Conservation (phyloP, 2,113 vertebrate species). For the Paradisaea rubra region DNA sequence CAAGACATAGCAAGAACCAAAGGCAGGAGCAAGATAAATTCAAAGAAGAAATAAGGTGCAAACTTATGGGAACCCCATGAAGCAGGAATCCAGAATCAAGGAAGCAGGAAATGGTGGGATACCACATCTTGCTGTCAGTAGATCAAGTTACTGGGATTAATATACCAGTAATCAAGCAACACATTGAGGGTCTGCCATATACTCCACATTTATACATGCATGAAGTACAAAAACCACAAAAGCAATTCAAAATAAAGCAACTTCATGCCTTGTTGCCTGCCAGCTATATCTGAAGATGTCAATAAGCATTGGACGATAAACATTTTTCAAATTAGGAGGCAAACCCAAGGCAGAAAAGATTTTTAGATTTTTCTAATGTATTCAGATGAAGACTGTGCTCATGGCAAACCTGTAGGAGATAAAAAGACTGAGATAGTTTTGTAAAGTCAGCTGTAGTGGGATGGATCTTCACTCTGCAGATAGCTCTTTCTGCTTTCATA, state of each 20-base stretch:
- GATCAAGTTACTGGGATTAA: neutral
- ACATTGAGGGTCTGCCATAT: neutral
- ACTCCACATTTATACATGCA: neutral
- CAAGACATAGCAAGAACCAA: neutral
- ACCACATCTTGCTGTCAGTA: neutral
- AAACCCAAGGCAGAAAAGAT: neutral
- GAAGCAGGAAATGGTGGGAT: neutral
- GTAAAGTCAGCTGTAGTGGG: neutral
- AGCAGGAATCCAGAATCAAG: neutral
- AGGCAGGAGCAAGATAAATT: neutral
- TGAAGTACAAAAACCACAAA: neutral
- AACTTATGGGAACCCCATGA: neutral
- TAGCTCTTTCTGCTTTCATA: neutral
- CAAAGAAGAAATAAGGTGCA: neutral
- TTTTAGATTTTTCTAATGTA: neutral
- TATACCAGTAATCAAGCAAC: neutral
- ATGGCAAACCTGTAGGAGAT: neutral
- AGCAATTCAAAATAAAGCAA: neutral
- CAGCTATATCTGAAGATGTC: neutral
- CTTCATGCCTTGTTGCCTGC: neutral
- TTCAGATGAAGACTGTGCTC: neutral
- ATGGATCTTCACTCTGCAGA: neutral
- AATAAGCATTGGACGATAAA: neutral
- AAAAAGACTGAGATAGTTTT: neutral
- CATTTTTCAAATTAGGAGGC: neutral